phyloP scores from a whole-genome alignment of 53 echinoderm and acorn worm genomes.

The Echinometra lucunter region DNA sequence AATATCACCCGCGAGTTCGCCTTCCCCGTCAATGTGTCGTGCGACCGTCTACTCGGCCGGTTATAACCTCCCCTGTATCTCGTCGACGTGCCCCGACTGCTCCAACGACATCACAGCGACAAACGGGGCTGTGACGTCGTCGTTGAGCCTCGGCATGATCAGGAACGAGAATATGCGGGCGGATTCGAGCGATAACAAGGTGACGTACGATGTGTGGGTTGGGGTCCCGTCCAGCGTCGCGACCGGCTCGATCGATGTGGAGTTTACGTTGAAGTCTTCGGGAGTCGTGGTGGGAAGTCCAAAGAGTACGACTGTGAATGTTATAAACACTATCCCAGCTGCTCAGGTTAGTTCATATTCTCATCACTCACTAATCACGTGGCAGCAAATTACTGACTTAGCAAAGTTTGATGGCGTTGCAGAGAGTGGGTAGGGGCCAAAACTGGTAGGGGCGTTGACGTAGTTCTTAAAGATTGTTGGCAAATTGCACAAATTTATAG shows the following conservation, averaged over 20 bases:
- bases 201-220: constrained; percentile 20
- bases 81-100: constrained; percentile 60
- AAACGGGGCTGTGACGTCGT: neutral
- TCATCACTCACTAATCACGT: no score
- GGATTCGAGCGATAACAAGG: neutral
- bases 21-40: constrained; percentile 20
- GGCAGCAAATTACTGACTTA: no score
- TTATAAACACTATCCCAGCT: constrained; percentile 10
- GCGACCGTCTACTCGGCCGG: constrained; percentile 18
- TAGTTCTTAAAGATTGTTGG: no score
- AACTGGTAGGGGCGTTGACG: no score
- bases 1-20: neutral
- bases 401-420: no score
- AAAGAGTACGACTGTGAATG: neutral
- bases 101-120: constrained; percentile 35
- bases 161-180: neutral
- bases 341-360: neutral
- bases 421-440: no score
- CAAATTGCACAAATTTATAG: no score
- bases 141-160: constrained; percentile 14
- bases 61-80: constrained; percentile 59
- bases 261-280: constrained; percentile 8
- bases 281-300: neutral
- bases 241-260: neutral
- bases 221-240: constrained; percentile 24